Evolutionary conservation across 92 coral and sea anemone species (phyloP), one percentile per base, ranked within the genome.

Genomic region (Ricordea florida): DNA sequence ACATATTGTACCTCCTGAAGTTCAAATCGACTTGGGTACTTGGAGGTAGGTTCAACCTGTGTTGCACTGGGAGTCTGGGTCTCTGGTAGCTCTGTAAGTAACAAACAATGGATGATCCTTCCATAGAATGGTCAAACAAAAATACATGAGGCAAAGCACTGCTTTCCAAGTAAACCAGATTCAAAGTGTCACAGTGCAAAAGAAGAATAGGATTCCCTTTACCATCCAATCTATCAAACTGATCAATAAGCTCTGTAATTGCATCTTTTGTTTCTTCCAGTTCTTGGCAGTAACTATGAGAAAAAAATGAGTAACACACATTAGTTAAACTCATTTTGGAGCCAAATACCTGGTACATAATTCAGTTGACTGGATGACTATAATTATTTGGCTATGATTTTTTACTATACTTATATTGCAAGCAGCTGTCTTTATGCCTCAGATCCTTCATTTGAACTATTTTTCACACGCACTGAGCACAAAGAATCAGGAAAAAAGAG

Each of bases 1-100:
- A 23, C 28, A 49, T 44, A 28, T 34, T 66, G 58, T 31, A 91
- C 97, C 97, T 94, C 97, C 48, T 94, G 97, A 17, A 94, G 68
- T 50, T 94, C 96, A 84, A 88, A 94, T 72, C 98, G 82, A 70
- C 79, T 94, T 25, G 93, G 69, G 17, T 81, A 64, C 67, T 83
- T 80, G 10, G 94, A 77, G 27, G 62, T 90, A 16, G 37, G 41
- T 34, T 47, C 66, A 60, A 42, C 80, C 30, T 64, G 67, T 43
- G 60, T 74, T 65, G 85, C 53, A 37, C 73, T 51, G 41, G 74
- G 35, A 1, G 69, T 10, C 21, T 32, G 57, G 44, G 75, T 50
- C 44, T 67, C 88, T 62, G 52, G 87, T 17, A 55, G 44, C 40
- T 43, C 87, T 73, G 83, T 34, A 49, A 60, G 70, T 41, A 32